These are phyloP conservation scores for Chalcosyrphus nemorum DNA, from an alignment of 2,888 invertebrate species.

Conservation along the genomic window DNA sequence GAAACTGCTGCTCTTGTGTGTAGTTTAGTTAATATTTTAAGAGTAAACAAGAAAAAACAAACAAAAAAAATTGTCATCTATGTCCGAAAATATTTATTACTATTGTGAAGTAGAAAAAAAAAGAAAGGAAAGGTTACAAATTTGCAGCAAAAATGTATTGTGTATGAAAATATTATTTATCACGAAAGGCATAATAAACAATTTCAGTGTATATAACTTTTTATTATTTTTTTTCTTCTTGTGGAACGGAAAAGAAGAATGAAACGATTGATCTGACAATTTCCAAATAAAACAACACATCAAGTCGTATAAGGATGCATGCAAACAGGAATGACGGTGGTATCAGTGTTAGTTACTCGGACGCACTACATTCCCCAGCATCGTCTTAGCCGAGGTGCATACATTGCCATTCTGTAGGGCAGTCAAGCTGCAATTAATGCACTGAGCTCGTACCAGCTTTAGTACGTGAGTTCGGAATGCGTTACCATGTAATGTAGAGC, in stretches of 20 bases:
- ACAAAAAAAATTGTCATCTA: not conserved
- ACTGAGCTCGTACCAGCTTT: too few relatives aligned
- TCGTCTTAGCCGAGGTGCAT: too few relatives aligned
- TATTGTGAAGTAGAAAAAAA: not conserved
- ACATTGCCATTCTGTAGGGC: too few relatives aligned
- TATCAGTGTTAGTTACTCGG: too few relatives aligned
- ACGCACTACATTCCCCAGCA: too few relatives aligned
- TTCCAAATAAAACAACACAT: too few relatives aligned
- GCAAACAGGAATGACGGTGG: too few relatives aligned
- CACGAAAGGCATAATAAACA: slow-evolving; percentile 52
- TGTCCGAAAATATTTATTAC: slow-evolving; percentile 3
- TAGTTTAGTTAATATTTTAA: slow-evolving; percentile 53
- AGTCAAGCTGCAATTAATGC: too few relatives aligned
- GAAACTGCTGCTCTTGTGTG: slow-evolving; percentile 36
- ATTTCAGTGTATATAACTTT: slow-evolving; percentile 1
- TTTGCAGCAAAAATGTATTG: slow-evolving; percentile 23
- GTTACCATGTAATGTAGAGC: too few relatives aligned
- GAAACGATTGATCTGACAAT: too few relatives aligned
- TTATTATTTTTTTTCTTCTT: not conserved
- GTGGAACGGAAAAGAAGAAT: not conserved
- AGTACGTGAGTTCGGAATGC: too few relatives aligned
- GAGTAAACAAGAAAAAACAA: slow-evolving; percentile 16
- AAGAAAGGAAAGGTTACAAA: slow-evolving; percentile 28
- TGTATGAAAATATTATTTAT: slow-evolving; percentile 52
- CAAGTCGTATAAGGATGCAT: too few relatives aligned